Evolutionary conservation across 2,797 vertebrate species (phyloP).

Genomic region (Urophycis tenuis): DNA sequence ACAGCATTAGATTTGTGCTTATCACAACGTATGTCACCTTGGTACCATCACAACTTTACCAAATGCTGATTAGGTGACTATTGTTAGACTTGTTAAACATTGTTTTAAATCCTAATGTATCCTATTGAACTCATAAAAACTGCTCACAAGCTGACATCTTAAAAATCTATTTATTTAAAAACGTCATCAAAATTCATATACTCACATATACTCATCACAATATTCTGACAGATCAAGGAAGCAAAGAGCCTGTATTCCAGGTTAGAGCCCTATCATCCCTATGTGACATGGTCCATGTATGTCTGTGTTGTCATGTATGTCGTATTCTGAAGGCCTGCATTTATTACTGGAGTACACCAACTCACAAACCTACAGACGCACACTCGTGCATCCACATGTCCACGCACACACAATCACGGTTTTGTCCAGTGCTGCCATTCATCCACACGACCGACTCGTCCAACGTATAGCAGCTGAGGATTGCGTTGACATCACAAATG

Average conservation of each 20-base stretch:
- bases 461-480: background rate
- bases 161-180: constrained; percentile 65
- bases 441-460: too few relatives aligned
- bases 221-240: constrained; percentile 36
- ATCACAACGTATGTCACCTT: background rate
- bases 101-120: background rate
- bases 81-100: background rate
- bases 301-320: background rate
- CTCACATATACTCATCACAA: constrained; percentile 30
- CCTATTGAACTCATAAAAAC: background rate
- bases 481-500: background rate
- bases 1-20: background rate
- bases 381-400: background rate
- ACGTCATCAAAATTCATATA: constrained; percentile 37
- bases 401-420: background rate
- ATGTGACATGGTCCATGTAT: background rate
- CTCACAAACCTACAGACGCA: constrained; percentile 18
- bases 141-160: constrained; percentile 38
- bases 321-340: background rate
- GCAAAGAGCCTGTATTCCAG: background rate
- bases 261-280: background rate
- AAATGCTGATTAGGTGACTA: background rate
- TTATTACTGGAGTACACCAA: background rate
- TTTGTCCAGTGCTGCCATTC: too few relatives aligned
- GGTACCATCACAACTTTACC: background rate